Conservation (phyloP, 2,113 vertebrate species). For the Bujurquina vittata region DNA sequence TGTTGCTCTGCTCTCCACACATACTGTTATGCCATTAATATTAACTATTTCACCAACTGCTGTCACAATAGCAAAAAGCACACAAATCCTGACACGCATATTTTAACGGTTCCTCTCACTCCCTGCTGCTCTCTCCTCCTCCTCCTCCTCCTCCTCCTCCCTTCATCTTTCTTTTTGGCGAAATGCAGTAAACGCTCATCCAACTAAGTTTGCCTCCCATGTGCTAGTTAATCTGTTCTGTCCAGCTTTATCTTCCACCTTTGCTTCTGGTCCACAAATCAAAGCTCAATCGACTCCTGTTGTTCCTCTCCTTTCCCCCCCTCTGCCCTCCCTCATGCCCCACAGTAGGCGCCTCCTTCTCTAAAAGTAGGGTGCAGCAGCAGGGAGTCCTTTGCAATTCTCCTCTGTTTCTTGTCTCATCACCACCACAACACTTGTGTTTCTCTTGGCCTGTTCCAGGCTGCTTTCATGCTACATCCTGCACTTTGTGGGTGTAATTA, state of each 20-base stretch:
- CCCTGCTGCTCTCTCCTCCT: slow-evolving; percentile 6
- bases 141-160: neutral
- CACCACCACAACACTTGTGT: neutral
- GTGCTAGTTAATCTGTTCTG: slow-evolving; percentile 52
- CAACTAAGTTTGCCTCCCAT: slow-evolving; percentile 44
- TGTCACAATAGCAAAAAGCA: neutral
- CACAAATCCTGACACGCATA: neutral
- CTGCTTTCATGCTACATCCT: slow-evolving; percentile 24
- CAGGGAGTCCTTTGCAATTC: slow-evolving; percentile 41
- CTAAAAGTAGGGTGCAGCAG: slow-evolving; percentile 45
- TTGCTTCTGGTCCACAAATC: slow-evolving; percentile 64
- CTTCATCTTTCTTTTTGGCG: too few species aligned
- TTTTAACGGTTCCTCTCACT: slow-evolving; percentile 28
- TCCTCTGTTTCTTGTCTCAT: slow-evolving; percentile 8
- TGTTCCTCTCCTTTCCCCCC: slow-evolving; percentile 23
- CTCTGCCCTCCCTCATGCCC: slow-evolving; percentile 26
- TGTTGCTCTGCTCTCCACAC: neutral
- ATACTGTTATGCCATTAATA: neutral
- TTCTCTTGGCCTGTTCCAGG: slow-evolving; percentile 20
- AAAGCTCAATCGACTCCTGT: slow-evolving; percentile 46
- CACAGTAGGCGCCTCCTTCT: slow-evolving; percentile 19
- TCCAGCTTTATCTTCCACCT: slow-evolving; percentile 56
- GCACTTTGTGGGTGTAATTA: slow-evolving; percentile 36
- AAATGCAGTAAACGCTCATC: slow-evolving; percentile 44
- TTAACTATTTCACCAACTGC: neutral